Conservation (phyloP, 2,113 vertebrate species). For the Peucedramus taeniatus region DNA sequence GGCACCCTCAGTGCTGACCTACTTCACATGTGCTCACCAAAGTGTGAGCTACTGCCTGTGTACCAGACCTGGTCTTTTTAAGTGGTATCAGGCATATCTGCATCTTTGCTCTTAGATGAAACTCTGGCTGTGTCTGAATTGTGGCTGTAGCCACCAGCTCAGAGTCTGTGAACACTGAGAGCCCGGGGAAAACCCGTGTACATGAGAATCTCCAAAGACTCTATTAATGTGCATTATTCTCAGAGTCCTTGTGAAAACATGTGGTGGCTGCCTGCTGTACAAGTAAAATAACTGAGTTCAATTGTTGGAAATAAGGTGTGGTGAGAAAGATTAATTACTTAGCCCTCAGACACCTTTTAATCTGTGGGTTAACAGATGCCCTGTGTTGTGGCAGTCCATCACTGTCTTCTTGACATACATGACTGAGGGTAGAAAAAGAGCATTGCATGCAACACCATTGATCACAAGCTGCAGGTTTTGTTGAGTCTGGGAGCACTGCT, state of each 20-base stretch:
- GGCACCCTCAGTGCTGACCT: not conserved
- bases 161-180: not conserved
- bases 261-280: not conserved
- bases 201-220: not conserved
- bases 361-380: not conserved
- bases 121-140: not conserved
- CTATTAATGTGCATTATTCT: not conserved
- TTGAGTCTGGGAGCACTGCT: not conserved
- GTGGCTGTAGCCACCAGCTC: not conserved
- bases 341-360: not conserved
- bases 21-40: not conserved
- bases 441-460: not conserved
- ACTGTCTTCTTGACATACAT: not conserved
- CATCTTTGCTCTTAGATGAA: not conserved
- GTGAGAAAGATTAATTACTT: not conserved
- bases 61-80: not conserved
- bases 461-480: not conserved
- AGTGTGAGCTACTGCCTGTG: not conserved
- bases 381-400: not conserved
- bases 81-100: not conserved
- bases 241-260: not conserved
- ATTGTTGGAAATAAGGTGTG: not conserved
- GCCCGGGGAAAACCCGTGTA: not conserved
- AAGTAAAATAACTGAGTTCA: not conserved
- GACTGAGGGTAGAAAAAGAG: not conserved